A percentile compares a stretch with the other conserved stretches of the same genome.
These are phyloP conservation scores for Rhizoglyphus robini DNA, from an alignment of 1,140 invertebrate species.

Conservation along the genomic window DNA sequence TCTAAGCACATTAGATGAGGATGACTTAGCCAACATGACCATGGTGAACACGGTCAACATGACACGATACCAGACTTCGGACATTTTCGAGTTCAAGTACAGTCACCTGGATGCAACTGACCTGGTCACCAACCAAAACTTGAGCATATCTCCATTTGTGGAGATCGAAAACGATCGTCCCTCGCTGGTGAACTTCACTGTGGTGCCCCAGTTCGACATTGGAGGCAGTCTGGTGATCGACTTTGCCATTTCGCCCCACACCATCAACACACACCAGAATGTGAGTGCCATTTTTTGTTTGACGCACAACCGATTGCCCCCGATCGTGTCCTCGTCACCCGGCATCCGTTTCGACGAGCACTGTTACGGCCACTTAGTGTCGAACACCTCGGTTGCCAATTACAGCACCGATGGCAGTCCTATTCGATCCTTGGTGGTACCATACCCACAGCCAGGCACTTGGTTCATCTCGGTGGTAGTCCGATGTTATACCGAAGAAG, in stretches of 20 bases:
- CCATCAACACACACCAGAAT: slow-evolving; percentile 14
- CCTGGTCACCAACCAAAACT: not conserved
- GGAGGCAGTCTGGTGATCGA: not conserved
- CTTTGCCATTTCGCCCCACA: slow-evolving; percentile 12
- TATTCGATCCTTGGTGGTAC: slow-evolving; percentile 42
- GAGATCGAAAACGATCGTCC: slow-evolving; percentile 13
- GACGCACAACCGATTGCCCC: not conserved
- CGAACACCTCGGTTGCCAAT: not conserved
- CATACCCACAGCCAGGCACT: slow-evolving; percentile 57
- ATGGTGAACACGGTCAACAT: not conserved
- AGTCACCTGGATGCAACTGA: not conserved
- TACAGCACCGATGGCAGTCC: not conserved
- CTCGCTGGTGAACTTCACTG: not conserved
- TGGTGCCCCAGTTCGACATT: slow-evolving; percentile 6
- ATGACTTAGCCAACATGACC: not conserved
- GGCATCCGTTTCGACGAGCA: not conserved
- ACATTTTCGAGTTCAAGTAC: slow-evolving; percentile 7
- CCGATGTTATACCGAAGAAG: slow-evolving; percentile 26
- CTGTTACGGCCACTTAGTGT: slow-evolving; percentile 7
- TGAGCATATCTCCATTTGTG: not conserved
- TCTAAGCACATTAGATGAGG: not conserved
- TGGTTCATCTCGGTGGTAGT: slow-evolving; percentile 45
- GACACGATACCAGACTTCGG: slow-evolving; percentile 12
- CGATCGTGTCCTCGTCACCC: not conserved
- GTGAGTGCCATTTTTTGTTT: slow-evolving; percentile 5